phyloP scores from a whole-genome alignment of 2,113 vertebrate species.

The Bagarius yarrelli region DNA sequence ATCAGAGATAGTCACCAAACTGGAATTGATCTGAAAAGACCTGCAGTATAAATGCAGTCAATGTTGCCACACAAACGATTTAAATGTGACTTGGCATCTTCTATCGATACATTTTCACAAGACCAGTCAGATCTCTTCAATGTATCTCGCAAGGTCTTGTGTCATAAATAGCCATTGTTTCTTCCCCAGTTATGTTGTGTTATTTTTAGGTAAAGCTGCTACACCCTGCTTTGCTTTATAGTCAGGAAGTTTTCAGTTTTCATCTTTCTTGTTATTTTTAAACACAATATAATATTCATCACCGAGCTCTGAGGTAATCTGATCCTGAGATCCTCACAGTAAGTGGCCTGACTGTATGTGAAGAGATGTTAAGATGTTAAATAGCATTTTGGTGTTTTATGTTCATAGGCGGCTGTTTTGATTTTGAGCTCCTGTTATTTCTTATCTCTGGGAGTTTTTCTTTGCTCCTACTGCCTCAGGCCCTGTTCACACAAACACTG shows the following conservation, averaged over 20 bases:
- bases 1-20: no score
- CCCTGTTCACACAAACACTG: no score
- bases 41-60: no score
- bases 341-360: neutral
- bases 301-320: neutral
- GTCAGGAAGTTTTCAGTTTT: neutral
- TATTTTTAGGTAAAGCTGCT: conserved; percentile 25
- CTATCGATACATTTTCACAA: no score
- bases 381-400: neutral
- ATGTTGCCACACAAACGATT: no score
- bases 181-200: conserved; percentile 19
- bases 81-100: no score
- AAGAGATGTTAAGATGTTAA: neutral
- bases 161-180: neutral
- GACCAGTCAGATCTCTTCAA: no score
- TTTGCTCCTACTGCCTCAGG: neutral
- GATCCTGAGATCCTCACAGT: neutral
- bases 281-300: neutral
- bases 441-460: neutral
- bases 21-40: no score
- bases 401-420: neutral
- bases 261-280: neutral
- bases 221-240: conserved; percentile 18
- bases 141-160: no score
- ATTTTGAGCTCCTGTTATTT: neutral